phyloP scores from a whole-genome alignment of 2,113 vertebrate species.

The Gopherus flavomarginatus region DNA sequence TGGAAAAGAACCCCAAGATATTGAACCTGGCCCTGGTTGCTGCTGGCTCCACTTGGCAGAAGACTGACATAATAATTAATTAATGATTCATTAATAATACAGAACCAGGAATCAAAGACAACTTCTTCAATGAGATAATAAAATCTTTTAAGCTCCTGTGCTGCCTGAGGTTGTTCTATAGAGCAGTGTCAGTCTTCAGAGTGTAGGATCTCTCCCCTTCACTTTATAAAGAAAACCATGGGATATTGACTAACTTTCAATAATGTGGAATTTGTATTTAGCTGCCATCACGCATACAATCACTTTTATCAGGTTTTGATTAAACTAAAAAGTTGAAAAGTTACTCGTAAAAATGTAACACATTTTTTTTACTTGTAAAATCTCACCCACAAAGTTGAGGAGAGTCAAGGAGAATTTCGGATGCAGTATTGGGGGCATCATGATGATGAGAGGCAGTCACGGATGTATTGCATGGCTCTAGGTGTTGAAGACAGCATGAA shows the following conservation, averaged over 20 bases:
- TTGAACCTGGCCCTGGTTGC: too few species aligned
- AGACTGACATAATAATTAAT: too few species aligned
- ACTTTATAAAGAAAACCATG: background rate
- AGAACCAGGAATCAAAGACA: background rate
- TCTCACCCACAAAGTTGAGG: background rate
- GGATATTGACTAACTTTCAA: background rate
- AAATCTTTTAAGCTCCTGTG: background rate
- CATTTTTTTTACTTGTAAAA: slow-evolving; percentile 2
- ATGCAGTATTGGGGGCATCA: background rate
- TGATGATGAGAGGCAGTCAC: background rate
- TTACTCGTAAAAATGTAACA: background rate
- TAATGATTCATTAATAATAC: background rate
- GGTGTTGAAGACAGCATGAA: slow-evolving; percentile 19
- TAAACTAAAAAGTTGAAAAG: background rate
- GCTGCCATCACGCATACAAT: background rate
- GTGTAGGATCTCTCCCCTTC: background rate
- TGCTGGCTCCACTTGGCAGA: too few species aligned
- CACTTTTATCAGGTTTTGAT: background rate
- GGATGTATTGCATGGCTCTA: background rate
- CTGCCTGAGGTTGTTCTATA: background rate
- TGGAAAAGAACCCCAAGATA: too few species aligned
- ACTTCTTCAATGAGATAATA: background rate
- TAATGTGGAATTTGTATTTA: background rate
- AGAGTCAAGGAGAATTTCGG: background rate
- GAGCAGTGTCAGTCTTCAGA: background rate